These are phyloP conservation scores for Stenolophus ochropezus DNA, from an alignment of 2,888 invertebrate genomes.

Conservation along the genomic window DNA sequence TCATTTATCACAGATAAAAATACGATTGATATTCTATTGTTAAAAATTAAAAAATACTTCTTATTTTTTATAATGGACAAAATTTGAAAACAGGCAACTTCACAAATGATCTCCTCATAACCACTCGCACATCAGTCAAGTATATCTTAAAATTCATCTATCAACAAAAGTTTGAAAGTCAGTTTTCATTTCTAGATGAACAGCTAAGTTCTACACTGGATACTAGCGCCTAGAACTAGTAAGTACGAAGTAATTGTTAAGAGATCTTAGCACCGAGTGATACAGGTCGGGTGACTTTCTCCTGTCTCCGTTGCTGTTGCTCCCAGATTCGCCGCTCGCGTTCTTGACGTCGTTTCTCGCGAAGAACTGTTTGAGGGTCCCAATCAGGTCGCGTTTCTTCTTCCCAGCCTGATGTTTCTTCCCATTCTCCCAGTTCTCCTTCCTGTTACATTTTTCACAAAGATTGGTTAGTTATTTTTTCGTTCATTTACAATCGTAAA, in stretches of 20 bases:
- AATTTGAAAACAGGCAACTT: no score
- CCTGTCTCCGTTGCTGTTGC: constrained; percentile 70
- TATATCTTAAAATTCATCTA: no score
- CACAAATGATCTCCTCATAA: no score
- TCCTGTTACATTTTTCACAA: constrained; percentile 63
- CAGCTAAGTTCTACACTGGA: background rate
- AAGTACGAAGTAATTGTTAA: constrained; percentile 15
- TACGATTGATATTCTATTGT: no score
- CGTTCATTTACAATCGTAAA: no score
- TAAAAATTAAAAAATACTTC: no score
- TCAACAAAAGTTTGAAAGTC: background rate
- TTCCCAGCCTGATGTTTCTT: constrained; percentile 69
- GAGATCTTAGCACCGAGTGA: constrained; percentile 67
- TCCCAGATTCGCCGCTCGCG: constrained; percentile 69
- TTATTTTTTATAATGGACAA: no score
- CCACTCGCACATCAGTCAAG: no score
- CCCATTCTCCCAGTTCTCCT: constrained; percentile 71
- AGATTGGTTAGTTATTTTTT: no score
- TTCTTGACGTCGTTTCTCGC: constrained; percentile 69
- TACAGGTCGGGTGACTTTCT: constrained; percentile 65
- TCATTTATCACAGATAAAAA: no score
- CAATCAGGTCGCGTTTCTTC: constrained; percentile 69
- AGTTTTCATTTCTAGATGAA: constrained; percentile 1
- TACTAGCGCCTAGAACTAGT: no score
- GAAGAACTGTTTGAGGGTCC: constrained; percentile 68